Base-by-base conservation (phyloP, 2,113 vertebrate species). In the Halcyon malimbica region DNA sequence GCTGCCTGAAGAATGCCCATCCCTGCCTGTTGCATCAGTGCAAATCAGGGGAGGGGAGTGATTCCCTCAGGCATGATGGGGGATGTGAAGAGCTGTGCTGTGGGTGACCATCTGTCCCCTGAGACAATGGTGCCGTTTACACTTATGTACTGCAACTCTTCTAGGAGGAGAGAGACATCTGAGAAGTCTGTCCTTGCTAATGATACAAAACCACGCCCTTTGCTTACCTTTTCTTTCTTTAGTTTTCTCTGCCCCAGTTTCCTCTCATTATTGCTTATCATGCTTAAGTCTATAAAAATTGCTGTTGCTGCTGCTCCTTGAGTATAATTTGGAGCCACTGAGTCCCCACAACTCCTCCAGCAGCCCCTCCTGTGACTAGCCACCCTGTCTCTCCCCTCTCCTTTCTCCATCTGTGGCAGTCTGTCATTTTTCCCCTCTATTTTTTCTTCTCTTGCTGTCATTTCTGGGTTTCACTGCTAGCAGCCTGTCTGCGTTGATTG, bases 51-150 rank as follows among this genome's bases (percentile, higher is more conserved):
- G 41, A 90, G 31, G 48, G 37, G 54, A 94, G 25, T 6, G 6
- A 6, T 16, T 86, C 35, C 87, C 48, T 80, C 3, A 7, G 62
- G 41, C 0, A 0, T 92, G 73, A n/a, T 1, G 20, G 51, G 70
- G 54, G 73, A 71, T 53, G 44, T 0, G 1, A 23, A 53, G 60
- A 74, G 35, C 74, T 89, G 57, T 39, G 77, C 76, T 51, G 42
- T 85, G 80, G 70, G 76, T 83, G 71, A 82, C 83, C 46, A 64
- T 95, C 80, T 94, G 87, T 90, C 88, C 90, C 79, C 21, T 1
- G 56, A 92, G 88, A 91, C 83, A 93, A 13, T 67, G 70, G 53
- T 92, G 60, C 56, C 33, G 17, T 93, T 96, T 95, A 69, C n/a
- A 37, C 68, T 94, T 87, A 15, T 0, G 0, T 54, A 37, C 56